A percentile compares a stretch with the other conserved stretches of the same genome.
These are phyloP conservation scores for Talpa occidentalis DNA, from an alignment of 2,113 vertebrate species.

Conservation along the genomic window DNA sequence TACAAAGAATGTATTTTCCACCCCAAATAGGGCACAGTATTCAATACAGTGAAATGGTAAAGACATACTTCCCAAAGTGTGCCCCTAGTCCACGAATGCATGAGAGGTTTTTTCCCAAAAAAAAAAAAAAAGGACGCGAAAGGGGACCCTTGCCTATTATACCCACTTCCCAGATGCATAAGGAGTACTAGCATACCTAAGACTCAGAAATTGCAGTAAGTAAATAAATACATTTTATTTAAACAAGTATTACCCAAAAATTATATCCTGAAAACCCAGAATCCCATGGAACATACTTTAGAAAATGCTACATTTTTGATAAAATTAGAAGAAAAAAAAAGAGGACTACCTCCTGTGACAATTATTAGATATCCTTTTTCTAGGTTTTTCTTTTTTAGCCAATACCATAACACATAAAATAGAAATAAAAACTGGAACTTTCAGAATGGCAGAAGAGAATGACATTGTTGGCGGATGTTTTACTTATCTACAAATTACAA, in stretches of 20 bases:
- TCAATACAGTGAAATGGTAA: not conserved
- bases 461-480: not conserved
- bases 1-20: not conserved
- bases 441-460: not conserved
- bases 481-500: not conserved
- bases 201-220: not conserved
- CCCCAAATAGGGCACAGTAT: not conserved
- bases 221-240: not conserved
- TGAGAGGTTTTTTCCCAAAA: not conserved
- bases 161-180: not conserved
- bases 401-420: not conserved
- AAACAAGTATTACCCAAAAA: not conserved
- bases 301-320: not conserved
- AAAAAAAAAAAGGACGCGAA: not conserved
- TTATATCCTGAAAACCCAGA: not conserved
- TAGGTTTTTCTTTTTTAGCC: not conserved
- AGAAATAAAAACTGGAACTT: not conserved
- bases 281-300: not conserved
- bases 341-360: not conserved
- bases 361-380: not conserved
- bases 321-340: not conserved
- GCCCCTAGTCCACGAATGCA: not conserved
- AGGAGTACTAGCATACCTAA: not conserved
- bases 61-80: not conserved
- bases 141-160: not conserved